Evolutionary conservation across 1,140 invertebrate genomes (phyloP).

Genomic region (Brachionus manjavacas): DNA sequence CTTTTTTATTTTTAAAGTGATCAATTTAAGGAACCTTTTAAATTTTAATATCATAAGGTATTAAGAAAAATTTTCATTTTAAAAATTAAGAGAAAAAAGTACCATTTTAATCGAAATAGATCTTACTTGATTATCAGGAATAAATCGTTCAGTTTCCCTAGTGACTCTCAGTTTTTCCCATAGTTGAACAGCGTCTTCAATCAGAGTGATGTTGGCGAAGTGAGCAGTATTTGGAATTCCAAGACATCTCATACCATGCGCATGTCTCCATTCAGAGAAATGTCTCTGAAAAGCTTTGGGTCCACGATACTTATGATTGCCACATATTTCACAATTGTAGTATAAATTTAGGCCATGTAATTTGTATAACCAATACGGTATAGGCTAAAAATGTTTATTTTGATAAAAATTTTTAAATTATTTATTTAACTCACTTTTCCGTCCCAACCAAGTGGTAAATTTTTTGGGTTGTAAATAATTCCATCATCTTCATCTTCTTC

Average conservation of each 20-base stretch:
- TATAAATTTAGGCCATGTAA: constrained; percentile 96
- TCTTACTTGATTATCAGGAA: constrained; percentile 70
- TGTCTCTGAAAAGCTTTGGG: constrained; percentile 99
- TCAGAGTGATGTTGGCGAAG: constrained; percentile 98
- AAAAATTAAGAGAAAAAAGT: too few relatives aligned
- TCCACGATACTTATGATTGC: constrained; percentile 98
- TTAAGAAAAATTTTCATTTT: neutral
- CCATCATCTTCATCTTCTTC: constrained; percentile 76
- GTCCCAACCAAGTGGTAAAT: constrained; percentile 97
- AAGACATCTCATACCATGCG: constrained; percentile 96
- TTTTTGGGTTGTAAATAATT: constrained; percentile 98
- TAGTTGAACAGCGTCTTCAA: constrained; percentile 90
- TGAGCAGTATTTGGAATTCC: constrained; percentile 99
- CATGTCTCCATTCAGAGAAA: constrained; percentile 98
- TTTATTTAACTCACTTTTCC: constrained; percentile 69
- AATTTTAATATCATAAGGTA: neutral
- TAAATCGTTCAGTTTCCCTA: constrained; percentile 90
- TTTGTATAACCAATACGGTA: constrained; percentile 99
- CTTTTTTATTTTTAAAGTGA: too few relatives aligned
- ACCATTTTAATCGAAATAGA: neutral
- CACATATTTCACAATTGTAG: constrained; percentile 98
- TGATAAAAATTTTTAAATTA: neutral
- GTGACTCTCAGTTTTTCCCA: constrained; percentile 94
- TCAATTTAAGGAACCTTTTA: neutral
- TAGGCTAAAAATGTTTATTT: constrained; percentile 62